Percentiles rank a stretch among this genome's conserved stretches.
Evolutionary conservation across 2,888 invertebrate species (phyloP).

Genomic region (Neoitamus cyanurus): DNA sequence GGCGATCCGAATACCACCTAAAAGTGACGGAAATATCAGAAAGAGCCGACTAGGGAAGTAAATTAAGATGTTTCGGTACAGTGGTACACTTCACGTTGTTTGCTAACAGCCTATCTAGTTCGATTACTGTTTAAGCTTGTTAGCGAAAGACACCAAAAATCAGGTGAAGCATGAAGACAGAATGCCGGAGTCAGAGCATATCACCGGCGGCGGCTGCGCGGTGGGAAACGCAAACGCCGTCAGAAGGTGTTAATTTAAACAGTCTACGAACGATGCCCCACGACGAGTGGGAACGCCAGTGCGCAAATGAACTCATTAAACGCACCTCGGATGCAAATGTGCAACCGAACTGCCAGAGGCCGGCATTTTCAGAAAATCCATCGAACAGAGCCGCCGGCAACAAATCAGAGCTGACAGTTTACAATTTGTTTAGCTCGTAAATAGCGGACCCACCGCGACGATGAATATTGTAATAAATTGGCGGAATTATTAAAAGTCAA

Average conservation of each 20-base stretch:
- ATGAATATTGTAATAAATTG: constrained; percentile 1
- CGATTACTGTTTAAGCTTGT: neutral
- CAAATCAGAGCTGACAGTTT: constrained; percentile 15
- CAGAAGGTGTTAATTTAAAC: neutral
- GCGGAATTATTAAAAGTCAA: constrained; percentile 18
- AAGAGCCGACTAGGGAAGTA: neutral
- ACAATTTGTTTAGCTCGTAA: constrained; percentile 17
- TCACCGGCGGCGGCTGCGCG: neutral
- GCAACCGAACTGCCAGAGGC: neutral
- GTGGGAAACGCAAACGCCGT: neutral
- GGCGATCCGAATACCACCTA: neutral
- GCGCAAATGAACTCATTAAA: neutral
- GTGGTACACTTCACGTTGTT: neutral
- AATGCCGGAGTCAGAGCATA: neutral
- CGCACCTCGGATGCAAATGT: neutral
- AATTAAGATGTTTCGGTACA: neutral
- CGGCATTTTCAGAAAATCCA: neutral
- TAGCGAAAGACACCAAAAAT: neutral
- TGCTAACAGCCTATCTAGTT: neutral
- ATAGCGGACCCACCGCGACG: constrained; percentile 19
- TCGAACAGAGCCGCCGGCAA: neutral
- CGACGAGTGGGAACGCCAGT: neutral
- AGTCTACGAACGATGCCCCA: neutral
- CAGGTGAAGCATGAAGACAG: neutral
- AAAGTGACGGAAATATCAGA: neutral